Evolutionary conservation across 1,140 invertebrate genomes (phyloP).

Genomic region (Holotrichia oblita): DNA sequence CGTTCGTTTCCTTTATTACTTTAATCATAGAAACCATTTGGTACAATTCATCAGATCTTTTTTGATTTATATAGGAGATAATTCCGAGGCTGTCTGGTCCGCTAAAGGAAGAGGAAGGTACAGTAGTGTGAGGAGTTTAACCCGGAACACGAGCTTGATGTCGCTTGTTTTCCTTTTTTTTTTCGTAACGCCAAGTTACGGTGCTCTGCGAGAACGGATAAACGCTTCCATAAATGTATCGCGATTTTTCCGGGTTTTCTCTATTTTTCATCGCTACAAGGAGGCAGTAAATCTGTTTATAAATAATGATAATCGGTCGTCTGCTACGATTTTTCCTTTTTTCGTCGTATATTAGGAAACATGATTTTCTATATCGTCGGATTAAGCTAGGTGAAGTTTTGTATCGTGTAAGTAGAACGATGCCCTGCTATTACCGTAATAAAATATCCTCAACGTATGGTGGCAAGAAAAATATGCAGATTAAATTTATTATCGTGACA

Average conservation of each 20-base stretch:
- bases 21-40: slow-evolving; percentile 60
- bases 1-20: slow-evolving; percentile 59
- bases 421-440: not conserved
- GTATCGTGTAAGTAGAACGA: not conserved
- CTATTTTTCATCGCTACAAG: slow-evolving; percentile 5
- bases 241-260: slow-evolving; percentile 17
- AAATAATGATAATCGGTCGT: slow-evolving; percentile 33
- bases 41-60: slow-evolving; percentile 56
- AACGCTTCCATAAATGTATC: slow-evolving; percentile 23
- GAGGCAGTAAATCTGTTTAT: slow-evolving; percentile 26
- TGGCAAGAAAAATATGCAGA: not conserved
- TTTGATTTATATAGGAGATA: slow-evolving; percentile 55
- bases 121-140: slow-evolving; percentile 15
- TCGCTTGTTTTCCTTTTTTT: slow-evolving; percentile 38
- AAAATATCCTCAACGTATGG: not conserved
- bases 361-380: not conserved
- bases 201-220: slow-evolving; percentile 13
- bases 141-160: slow-evolving; percentile 12
- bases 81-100: slow-evolving; percentile 42
- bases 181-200: not conserved
- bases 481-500: not conserved
- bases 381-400: slow-evolving; percentile 8
- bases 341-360: not conserved
- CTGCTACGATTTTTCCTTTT: slow-evolving; percentile 1
- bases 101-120: not conserved